A percentile compares a stretch with the other conserved stretches of the same genome.
These are phyloP conservation scores for Catagonus wagneri DNA, from an alignment of 2,113 vertebrate species.

Conservation along the genomic window DNA sequence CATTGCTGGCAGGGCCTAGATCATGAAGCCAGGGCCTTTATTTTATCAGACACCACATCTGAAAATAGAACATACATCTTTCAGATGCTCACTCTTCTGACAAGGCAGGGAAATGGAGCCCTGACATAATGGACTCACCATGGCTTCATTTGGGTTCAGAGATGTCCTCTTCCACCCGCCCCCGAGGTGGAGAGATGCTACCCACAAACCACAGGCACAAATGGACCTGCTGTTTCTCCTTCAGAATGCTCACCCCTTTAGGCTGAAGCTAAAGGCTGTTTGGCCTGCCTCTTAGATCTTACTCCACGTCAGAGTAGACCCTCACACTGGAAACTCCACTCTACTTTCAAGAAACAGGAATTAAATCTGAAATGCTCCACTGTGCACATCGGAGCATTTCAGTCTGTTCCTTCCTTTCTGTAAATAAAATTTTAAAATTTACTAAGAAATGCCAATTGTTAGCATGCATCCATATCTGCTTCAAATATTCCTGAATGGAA, in stretches of 20 bases:
- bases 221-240: slow-evolving; percentile 73
- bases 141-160: slow-evolving; percentile 78
- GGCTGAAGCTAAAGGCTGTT: background rate
- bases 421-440: background rate
- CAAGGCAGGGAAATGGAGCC: slow-evolving; percentile 79
- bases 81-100: slow-evolving; percentile 78
- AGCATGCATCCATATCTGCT: background rate
- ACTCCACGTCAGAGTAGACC: slow-evolving; percentile 79
- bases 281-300: slow-evolving; percentile 31
- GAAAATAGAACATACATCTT: slow-evolving; percentile 72
- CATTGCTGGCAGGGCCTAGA: slow-evolving; percentile 58
- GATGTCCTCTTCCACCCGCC: slow-evolving; percentile 76
- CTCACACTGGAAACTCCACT: background rate
- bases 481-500: background rate
- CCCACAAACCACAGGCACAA: slow-evolving; percentile 63
- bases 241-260: slow-evolving; percentile 13
- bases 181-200: slow-evolving; percentile 78
- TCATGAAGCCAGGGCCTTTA: slow-evolving; percentile 54
- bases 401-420: background rate
- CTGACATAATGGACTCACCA: slow-evolving; percentile 76
- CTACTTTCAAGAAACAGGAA: background rate
- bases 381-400: background rate
- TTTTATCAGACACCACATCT: slow-evolving; percentile 69
- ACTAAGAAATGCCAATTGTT: background rate
- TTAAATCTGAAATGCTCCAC: background rate